phyloP scores from a whole-genome alignment of 1,140 invertebrate genomes.

The Drosophila sp. region DNA sequence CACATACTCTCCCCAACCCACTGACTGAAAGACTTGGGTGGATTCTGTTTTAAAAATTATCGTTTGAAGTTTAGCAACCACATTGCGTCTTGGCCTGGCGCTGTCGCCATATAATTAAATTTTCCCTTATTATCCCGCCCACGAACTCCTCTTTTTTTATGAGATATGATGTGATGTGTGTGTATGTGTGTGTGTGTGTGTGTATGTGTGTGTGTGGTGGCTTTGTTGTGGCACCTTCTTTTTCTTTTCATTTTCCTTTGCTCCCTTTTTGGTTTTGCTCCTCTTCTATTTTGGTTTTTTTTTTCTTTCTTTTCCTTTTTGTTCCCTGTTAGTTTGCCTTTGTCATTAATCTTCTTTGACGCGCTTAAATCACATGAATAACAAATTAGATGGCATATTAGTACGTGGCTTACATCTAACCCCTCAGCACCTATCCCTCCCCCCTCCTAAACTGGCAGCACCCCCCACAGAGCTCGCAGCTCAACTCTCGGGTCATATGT shows the following conservation, averaged over 20 bases:
- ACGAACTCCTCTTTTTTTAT: not conserved
- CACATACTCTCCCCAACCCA: no score
- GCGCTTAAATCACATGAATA: conserved; percentile 82
- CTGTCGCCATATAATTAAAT: not conserved
- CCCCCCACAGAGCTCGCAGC: conserved; percentile 1
- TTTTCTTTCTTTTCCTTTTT: conserved; percentile 2
- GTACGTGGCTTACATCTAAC: conserved; percentile 53
- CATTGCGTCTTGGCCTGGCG: no score
- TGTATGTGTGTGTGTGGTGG: not conserved
- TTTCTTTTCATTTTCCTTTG: not conserved
- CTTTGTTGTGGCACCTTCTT: conserved; percentile 3
- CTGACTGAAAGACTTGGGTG: no score
- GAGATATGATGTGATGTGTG: not conserved
- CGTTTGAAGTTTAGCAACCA: not conserved
- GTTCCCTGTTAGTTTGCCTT: conserved; percentile 45
- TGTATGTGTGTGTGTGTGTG: not conserved
- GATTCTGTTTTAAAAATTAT: not conserved
- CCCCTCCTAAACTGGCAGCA: not conserved
- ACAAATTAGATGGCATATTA: conserved; percentile 82
- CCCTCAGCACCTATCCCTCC: not conserved
- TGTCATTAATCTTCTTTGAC: conserved; percentile 82
- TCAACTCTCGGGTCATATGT: conserved; percentile 21
- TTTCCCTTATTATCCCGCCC: not conserved
- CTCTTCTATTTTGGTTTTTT: not conserved
- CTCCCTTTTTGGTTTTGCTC: not conserved